These are phyloP conservation scores for Drosophila micromelanica DNA, from an alignment of 1,140 invertebrate genomes.

Conservation along the genomic window DNA sequence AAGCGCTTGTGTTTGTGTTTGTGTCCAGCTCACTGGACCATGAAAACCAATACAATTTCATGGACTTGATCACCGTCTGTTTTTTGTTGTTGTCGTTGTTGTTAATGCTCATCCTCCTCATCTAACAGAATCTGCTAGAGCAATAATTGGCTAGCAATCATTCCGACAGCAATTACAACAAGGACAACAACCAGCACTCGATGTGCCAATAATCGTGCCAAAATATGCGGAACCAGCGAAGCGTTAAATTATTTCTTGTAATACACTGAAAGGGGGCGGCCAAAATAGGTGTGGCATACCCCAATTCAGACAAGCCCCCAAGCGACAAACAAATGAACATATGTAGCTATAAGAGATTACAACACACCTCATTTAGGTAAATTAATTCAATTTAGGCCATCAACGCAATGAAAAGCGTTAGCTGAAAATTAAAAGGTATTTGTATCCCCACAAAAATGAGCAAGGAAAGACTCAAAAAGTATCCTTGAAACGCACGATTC, in stretches of 20 bases:
- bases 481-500: too few relatives aligned
- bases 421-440: too few relatives aligned
- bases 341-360: neutral
- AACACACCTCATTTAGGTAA: too few relatives aligned
- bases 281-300: neutral
- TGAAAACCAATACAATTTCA: constrained; percentile 63
- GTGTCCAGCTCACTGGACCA: constrained; percentile 51
- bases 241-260: constrained; percentile 75
- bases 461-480: too few relatives aligned
- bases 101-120: too few relatives aligned
- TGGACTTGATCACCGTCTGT: constrained; percentile 17
- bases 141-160: constrained; percentile 31
- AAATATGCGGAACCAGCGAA: constrained; percentile 58
- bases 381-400: too few relatives aligned
- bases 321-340: neutral
- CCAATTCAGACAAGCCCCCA: neutral
- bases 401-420: too few relatives aligned
- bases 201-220: constrained; percentile 56
- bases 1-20: neutral
- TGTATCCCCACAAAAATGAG: too few relatives aligned
- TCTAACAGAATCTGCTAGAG: neutral
- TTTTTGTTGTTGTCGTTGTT: too few relatives aligned
- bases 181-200: constrained; percentile 3
- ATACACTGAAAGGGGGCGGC: constrained; percentile 1
- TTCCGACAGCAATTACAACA: constrained; percentile 52